Evolutionary conservation across 2,888 invertebrate genomes (phyloP), one percentile per base, ranked within the genome.

Genomic region (Caenorhabditis japonica): DNA sequence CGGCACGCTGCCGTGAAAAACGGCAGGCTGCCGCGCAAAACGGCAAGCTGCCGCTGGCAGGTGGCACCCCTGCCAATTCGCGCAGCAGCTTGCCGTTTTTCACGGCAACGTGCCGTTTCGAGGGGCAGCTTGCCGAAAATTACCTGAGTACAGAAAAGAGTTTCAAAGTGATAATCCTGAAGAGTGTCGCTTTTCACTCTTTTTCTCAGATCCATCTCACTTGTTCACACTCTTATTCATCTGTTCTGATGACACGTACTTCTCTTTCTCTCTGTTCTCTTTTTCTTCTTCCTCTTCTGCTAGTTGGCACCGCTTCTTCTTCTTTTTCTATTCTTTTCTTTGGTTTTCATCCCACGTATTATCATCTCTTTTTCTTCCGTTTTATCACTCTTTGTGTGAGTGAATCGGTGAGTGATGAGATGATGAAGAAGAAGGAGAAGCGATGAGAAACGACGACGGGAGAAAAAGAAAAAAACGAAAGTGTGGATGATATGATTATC

Each of bases 401-500:
- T 39, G 39, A n/a, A n/a, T n/a, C n/a, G n/a, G n/a, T n/a, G n/a
- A n/a, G n/a, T n/a, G n/a, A n/a, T n/a, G n/a, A n/a, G n/a, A n/a
- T n/a, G n/a, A n/a, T n/a, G n/a, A n/a, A n/a, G n/a, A n/a, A n/a
- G n/a, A n/a, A n/a, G n/a, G n/a, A n/a, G n/a, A n/a, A n/a, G n/a
- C n/a, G n/a, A n/a, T n/a, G n/a, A n/a, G n/a, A n/a, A n/a, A n/a
- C 56, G 55, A 56, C 44, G 53, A 55, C 7, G n/a, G 7, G 46
- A 46, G 46, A n/a, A 8, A 23, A 23, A 51, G 17, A 33, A 5
- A 34, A 39, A 49, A 56, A 38, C 49, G 58, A 66, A 56, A 59
- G 68, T 60, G 68, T 59, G 58, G 68, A 69, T 69, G 68, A 69
- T 59, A 69, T 69, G 68, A 69, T 69, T 69, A 69, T 69, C 59